Conservation (phyloP, 92 coral and sea anemone genomes). For the Chrysogorgia sp. region DNA sequence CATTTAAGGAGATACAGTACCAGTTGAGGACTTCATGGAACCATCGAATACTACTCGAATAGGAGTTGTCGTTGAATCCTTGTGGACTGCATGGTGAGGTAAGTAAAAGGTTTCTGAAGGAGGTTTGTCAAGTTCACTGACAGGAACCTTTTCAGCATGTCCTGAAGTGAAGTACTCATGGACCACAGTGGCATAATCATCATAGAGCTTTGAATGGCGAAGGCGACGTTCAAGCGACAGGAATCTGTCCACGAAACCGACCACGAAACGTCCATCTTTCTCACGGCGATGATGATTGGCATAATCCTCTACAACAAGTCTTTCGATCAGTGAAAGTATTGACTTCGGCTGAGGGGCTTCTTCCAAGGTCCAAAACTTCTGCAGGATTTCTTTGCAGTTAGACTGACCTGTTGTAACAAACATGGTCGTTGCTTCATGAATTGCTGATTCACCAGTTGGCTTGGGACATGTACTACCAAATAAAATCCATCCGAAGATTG, state of each 20-base stretch:
- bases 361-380: conserved; percentile 61
- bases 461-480: conserved; percentile 44
- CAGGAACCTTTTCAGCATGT: conserved; percentile 58
- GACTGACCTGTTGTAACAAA: conserved; percentile 26
- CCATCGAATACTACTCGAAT: conserved; percentile 60
- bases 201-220: conserved; percentile 31
- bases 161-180: conserved; percentile 34
- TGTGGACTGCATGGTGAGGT: conserved; percentile 56
- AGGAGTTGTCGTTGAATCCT: conserved; percentile 53
- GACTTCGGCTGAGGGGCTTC: conserved; percentile 56
- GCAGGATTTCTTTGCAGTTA: conserved; percentile 44
- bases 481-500: conserved; percentile 55
- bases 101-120: conserved; percentile 36
- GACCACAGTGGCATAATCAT: conserved; percentile 44
- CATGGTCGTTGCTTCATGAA: conserved; percentile 25
- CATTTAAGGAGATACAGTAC: conserved; percentile 49
- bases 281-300: conserved; percentile 38
- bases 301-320: conserved; percentile 37
- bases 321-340: conserved; percentile 46
- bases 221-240: conserved; percentile 56
- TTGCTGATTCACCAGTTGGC: background rate
- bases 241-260: conserved; percentile 54
- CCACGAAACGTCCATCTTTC: conserved; percentile 37
- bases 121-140: conserved; percentile 37
- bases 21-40: conserved; percentile 53